These are phyloP conservation scores for Cyclura pinguis DNA, from an alignment of 2,797 vertebrate genomes.

Conservation along the genomic window DNA sequence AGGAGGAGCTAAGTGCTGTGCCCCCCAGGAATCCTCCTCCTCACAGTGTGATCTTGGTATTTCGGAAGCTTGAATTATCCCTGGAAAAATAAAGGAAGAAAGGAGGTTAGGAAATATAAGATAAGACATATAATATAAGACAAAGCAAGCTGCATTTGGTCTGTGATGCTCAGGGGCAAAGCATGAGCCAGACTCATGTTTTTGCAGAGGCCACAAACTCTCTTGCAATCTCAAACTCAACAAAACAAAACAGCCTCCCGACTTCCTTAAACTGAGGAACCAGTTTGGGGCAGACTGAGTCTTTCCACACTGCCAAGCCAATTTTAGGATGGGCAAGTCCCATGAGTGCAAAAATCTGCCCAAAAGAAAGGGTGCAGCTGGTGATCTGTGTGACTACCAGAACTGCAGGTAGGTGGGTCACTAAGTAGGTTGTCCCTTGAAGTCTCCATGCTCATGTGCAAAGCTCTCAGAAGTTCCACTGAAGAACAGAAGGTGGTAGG, in stretches of 20 bases:
- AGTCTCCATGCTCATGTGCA: not conserved
- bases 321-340: too few species aligned
- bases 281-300: too few species aligned
- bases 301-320: not conserved
- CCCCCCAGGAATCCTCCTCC: constrained; percentile 68
- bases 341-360: not conserved
- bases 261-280: too few species aligned
- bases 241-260: not conserved
- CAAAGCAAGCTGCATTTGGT: not conserved
- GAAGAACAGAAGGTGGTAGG: not conserved
- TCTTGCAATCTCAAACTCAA: not conserved
- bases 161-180: not conserved
- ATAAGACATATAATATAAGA: too few species aligned
- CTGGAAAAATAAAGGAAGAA: constrained; percentile 78
- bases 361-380: not conserved
- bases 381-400: too few species aligned
- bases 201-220: too few species aligned
- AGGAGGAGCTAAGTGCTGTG: constrained; percentile 72
- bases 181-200: not conserved
- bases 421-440: not conserved
- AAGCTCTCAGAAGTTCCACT: not conserved
- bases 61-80: constrained; percentile 89
- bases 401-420: not conserved
- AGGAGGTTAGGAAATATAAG: constrained; percentile 58
- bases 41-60: constrained; percentile 88